Evolutionary conservation across 2,113 vertebrate genomes (phyloP), one percentile per base, ranked within the genome.

Genomic region (Neodontobutis hainanensis): DNA sequence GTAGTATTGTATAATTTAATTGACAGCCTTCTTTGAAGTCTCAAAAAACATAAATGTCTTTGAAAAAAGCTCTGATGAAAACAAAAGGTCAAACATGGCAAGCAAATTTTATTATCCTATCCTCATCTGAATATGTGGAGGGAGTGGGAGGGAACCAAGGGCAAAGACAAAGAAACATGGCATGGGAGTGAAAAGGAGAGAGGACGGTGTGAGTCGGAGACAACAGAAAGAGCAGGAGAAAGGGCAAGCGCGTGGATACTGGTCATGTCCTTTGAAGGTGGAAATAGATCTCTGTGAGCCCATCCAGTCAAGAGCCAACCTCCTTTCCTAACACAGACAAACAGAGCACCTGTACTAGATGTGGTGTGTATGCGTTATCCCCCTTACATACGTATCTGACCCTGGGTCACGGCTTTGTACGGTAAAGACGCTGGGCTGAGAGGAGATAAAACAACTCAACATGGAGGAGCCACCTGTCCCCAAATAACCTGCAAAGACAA

Each of bases 101-200:
- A 65, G 59, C 65, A 83, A 73, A 88, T 87, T 65, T 78, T 85
- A 83, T 85, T 84, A 89, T 84, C 72, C 66, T 64, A 27, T 44
- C 43, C 80, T 83, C 57, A 88, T 90, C 83, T 92, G 76, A 91
- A 90, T 91, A 87, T 73, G 73, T 61, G 63, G 73, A 64, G 77
- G 56, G 72, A 68, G 57, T 55, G 57, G 58, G 59, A 67, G 48
- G 56, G 52, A 70, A 68, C 36, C 11, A 36, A 61, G 61, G n/a
- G 52, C 38, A 73, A 70, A 68, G 83, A 68, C 64, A 85, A 70
- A 65, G 56, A 71, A 74, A 74, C 47, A 69, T 32, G 60, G 64
- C 73, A 76, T n/a, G 14, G 68, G 62, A 67, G 56, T 35, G 58
- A 62, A 40, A 34, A 48, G 40, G 32, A 38, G 45, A 36, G 56